These are phyloP conservation scores for Prenolepis imparis DNA, from an alignment of 2,888 invertebrate species.

Conservation along the genomic window DNA sequence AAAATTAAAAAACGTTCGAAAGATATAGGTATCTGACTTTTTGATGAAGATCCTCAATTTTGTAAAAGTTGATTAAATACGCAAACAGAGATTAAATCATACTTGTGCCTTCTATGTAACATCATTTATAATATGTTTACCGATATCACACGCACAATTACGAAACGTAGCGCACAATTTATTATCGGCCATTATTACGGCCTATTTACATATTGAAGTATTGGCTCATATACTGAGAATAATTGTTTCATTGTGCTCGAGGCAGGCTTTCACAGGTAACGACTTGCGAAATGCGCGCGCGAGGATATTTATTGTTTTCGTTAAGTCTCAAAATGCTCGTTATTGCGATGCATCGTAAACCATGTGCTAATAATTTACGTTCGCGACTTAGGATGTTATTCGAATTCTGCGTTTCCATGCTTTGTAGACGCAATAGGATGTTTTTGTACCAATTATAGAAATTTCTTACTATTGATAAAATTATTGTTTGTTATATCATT, in stretches of 20 bases:
- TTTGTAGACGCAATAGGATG: not conserved
- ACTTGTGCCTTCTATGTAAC: not conserved
- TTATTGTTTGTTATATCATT: not conserved
- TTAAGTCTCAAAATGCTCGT: constrained; percentile 58
- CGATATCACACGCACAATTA: not conserved
- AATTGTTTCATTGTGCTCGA: constrained; percentile 57
- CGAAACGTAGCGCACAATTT: constrained; percentile 12
- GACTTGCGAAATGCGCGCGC: constrained; percentile 33
- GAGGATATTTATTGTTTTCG: constrained; percentile 66
- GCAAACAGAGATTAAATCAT: not conserved
- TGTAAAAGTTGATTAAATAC: not conserved
- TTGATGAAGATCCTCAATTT: not conserved
- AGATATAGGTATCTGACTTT: not conserved
- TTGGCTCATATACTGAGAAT: constrained; percentile 16
- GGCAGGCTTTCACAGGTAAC: constrained; percentile 10
- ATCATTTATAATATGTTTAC: not conserved
- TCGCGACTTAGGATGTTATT: not conserved
- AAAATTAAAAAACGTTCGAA: not conserved
- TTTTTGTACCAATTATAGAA: not conserved
- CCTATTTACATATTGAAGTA: constrained; percentile 37
- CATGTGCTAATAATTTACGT: not conserved
- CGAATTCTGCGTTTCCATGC: not conserved
- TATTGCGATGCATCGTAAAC: constrained; percentile 58
- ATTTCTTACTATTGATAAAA: not conserved
- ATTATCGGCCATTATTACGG: constrained; percentile 16